Evolutionary conservation across 2,797 vertebrate species (phyloP), one percentile per base, ranked within the genome.

Genomic region (Spinus pinus): DNA sequence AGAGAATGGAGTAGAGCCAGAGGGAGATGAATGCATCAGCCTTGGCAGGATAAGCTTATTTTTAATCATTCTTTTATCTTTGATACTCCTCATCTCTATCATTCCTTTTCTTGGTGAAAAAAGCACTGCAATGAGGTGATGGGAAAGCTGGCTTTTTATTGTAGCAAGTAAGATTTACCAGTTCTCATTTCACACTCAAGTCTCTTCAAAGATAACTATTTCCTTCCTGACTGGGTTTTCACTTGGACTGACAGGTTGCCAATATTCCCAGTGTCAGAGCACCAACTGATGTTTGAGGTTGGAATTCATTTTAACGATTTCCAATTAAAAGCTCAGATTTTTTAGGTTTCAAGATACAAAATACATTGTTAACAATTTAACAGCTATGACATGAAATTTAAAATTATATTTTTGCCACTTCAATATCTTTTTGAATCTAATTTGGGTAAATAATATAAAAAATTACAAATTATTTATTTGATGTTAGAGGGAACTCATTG

Each of bases 31-130:
- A 92, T 84, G 81, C 49, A 88, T 75, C 73, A 73, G 19, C 21
- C 62, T 94, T 95, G 86, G 47, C 66, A 81, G 41, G 19, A 90
- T 86, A 14, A 80, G 27, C 30, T 89, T 71, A 60, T 87, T 90
- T 93, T 88, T 84, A 75, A 81, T 21, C 74, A 53, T 51, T 69
- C 69, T 81, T 79, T 93, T 62, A 60, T 90, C 42, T 93, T 88
- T 92, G 73, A 60, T 88, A 46, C 21, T 80, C 13, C 13, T 86
- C 37, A 80, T 94, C 28, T 86, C 56, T 69, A 6, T 82, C 30
- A 30, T 61, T 80, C n/a, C 6, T 73, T 92, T 89, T 80, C 33
- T 71, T 80, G 27, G 20, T 91, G 67, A 77, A 83, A 81, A 90
- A 90, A 80, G 23, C 56, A 67, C 37, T 77, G 53, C 56, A 77